phyloP scores from a whole-genome alignment of 1,140 invertebrate species.

The Drosophila grimshawi region DNA sequence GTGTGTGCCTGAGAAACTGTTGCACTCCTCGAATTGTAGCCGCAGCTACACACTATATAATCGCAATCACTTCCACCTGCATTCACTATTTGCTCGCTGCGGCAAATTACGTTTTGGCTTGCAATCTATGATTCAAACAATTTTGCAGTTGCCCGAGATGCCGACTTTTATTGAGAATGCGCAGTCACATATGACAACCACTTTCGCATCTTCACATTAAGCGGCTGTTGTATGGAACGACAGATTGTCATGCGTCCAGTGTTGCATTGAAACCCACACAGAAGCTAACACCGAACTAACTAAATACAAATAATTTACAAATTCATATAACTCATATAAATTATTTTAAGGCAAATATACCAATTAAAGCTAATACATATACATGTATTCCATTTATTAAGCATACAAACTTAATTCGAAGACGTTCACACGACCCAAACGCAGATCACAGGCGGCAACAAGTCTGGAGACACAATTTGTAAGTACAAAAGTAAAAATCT shows the following conservation, averaged over 20 bases:
- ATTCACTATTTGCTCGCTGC: constrained; percentile 17
- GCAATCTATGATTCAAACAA: constrained; percentile 3
- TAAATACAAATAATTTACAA: too few relatives aligned
- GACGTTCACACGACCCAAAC: constrained; percentile 79
- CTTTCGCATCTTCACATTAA: constrained; percentile 23
- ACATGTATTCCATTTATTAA: constrained; percentile 39
- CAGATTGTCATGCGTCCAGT: constrained; percentile 23
- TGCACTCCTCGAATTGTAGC: not conserved
- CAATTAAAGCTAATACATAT: constrained; percentile 12
- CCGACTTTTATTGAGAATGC: not conserved
- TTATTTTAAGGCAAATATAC: not conserved
- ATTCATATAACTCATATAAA: not conserved
- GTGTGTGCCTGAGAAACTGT: constrained; percentile 6
- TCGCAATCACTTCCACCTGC: constrained; percentile 20
- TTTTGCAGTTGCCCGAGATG: constrained; percentile 32
- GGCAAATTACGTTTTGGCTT: constrained; percentile 34
- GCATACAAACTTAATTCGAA: constrained; percentile 79
- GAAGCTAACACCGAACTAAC: too few relatives aligned
- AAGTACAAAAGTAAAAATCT: constrained; percentile 41
- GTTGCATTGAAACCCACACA: too few relatives aligned
- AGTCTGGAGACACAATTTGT: constrained; percentile 76
- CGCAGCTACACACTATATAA: constrained; percentile 38
- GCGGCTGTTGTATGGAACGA: constrained; percentile 31
- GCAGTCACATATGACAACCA: not conserved
- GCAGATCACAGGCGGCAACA: constrained; percentile 55